Conservation (phyloP, 37 sponge, comb jelly and placozoan genomes). For the Theonella swinhoei region DNA sequence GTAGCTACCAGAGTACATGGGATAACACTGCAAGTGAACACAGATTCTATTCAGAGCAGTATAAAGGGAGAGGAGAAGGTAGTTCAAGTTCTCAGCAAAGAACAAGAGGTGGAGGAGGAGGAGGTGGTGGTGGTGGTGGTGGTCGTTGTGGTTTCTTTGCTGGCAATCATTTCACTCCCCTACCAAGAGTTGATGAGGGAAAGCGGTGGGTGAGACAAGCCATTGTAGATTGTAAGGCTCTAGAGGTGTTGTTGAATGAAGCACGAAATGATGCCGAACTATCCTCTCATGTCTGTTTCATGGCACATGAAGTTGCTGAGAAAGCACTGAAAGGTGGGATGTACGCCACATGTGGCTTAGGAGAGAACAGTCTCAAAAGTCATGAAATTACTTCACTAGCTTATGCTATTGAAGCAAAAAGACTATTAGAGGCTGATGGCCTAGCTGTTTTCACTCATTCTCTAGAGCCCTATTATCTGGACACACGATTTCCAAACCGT, state of each 20-base stretch:
- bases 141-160: neutral
- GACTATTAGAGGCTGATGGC: neutral
- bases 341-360: conserved; percentile 26
- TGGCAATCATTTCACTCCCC: neutral
- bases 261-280: neutral
- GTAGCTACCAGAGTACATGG: neutral
- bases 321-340: conserved; percentile 31
- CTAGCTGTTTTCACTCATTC: neutral
- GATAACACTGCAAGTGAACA: neutral
- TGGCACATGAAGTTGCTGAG: conserved; percentile 29
- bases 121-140: too few species aligned
- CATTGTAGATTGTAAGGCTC: neutral
- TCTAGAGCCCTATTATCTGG: conserved; percentile 11
- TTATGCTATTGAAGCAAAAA: neutral
- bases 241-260: neutral
- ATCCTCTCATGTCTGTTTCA: conserved; percentile 3
- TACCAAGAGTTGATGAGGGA: neutral
- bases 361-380: neutral
- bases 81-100: neutral
- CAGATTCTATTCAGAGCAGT: neutral
- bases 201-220: conserved; percentile 5
- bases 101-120: neutral
- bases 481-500: conserved; percentile 29
- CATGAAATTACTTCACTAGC: neutral
- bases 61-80: neutral